Evolutionary conservation across 2,113 vertebrate genomes (phyloP).

Genomic region (Sigmodon hispidus): DNA sequence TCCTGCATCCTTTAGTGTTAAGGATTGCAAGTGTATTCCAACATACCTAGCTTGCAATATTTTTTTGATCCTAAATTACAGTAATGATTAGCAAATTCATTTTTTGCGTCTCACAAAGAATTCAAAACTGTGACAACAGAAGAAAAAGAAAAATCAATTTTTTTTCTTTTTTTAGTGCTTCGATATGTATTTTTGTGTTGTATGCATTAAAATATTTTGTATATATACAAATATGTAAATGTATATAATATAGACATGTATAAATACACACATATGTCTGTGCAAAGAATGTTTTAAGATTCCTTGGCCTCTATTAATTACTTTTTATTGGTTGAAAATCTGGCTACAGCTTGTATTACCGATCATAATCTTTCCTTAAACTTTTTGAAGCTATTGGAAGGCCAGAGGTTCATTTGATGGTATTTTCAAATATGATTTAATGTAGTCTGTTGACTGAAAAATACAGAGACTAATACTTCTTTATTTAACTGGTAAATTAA

Average conservation of each 20-base stretch:
- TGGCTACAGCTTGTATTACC: not conserved
- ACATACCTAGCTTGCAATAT: not conserved
- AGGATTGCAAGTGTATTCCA: not conserved
- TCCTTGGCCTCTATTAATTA: not conserved
- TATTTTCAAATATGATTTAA: not conserved
- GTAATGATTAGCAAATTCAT: not conserved
- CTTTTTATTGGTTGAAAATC: slow-evolving; percentile 4
- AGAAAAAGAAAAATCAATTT: not conserved
- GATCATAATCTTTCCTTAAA: not conserved
- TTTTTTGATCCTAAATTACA: not conserved
- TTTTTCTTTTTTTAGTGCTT: not conserved
- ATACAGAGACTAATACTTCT: not conserved
- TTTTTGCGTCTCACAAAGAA: not conserved
- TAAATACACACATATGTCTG: not conserved
- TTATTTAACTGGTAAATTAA: not conserved
- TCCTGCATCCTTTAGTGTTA: not conserved
- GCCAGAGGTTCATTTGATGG: not conserved
- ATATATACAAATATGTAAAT: not conserved
- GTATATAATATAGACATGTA: not conserved
- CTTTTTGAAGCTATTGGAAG: slow-evolving; percentile 1
- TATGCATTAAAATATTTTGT: not conserved
- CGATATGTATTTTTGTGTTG: not conserved
- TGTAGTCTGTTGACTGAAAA: not conserved
- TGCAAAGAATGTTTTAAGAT: not conserved
- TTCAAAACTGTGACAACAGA: slow-evolving; percentile 19